Conservation (phyloP, 2,797 vertebrate genomes). For the Tinamus major region DNA sequence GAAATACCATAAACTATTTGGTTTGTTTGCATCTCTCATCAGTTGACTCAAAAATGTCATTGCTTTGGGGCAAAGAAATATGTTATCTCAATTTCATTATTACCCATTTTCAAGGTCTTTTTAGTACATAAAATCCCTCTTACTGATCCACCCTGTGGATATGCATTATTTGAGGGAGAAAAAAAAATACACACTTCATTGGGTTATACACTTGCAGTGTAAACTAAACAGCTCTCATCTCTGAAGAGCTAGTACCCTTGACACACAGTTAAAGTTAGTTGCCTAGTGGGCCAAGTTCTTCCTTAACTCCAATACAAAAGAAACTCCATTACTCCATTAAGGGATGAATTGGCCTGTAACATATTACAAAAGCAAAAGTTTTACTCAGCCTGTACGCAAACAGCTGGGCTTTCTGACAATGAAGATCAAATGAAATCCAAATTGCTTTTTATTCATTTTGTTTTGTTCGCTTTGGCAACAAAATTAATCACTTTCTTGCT, state of each 20-base stretch:
- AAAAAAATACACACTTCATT: neutral
- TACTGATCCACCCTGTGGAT: neutral
- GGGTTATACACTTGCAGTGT: neutral
- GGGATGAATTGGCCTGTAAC: neutral
- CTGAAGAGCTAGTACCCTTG: neutral
- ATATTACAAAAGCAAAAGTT: neutral
- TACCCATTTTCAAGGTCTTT: slow-evolving; percentile 35
- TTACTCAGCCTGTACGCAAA: neutral
- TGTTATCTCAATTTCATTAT: slow-evolving; percentile 27
- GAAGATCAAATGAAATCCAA: neutral
- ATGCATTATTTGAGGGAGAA: neutral
- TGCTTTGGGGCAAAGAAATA: slow-evolving; percentile 32
- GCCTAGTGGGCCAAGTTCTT: neutral
- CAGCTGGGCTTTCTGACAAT: neutral
- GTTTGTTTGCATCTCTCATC: slow-evolving; percentile 42
- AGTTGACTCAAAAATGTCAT: slow-evolving; percentile 36
- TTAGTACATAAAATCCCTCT: neutral
- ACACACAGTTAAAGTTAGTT: neutral
- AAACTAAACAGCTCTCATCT: slow-evolving; percentile 9
- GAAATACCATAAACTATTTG: slow-evolving; percentile 64
- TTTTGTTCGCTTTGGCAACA: neutral
- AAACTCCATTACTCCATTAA: neutral
- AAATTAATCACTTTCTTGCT: neutral
- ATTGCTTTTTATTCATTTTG: neutral
- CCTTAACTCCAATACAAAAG: neutral